A percentile compares a stretch with the other conserved stretches of the same genome.
Conservation (phyloP, 2,888 invertebrate genomes). For the Pollenia griseotomentosa region DNA sequence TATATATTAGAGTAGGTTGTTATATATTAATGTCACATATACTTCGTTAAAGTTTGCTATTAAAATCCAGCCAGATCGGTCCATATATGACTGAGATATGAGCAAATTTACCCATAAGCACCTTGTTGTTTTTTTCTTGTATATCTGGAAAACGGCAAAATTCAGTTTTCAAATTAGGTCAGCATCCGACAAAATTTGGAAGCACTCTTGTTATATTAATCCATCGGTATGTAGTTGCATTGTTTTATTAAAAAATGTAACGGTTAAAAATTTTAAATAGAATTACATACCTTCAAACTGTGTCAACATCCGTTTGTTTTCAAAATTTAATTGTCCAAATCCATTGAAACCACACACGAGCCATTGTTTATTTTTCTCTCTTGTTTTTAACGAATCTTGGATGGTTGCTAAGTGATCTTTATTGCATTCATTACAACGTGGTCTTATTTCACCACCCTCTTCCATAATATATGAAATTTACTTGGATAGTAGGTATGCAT, state of each 20-base stretch:
- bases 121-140: too few species aligned
- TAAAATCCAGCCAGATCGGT: too few species aligned
- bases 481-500: background rate
- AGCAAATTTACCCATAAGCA: too few species aligned
- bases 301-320: slow-evolving; percentile 73
- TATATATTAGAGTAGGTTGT: too few species aligned
- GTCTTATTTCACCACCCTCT: slow-evolving; percentile 55
- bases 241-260: too few species aligned
- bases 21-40: too few species aligned
- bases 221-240: background rate
- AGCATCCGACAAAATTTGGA: too few species aligned
- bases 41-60: too few species aligned
- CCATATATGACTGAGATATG: too few species aligned
- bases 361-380: slow-evolving; percentile 68
- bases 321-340: slow-evolving; percentile 80
- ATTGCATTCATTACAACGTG: slow-evolving; percentile 27
- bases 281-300: slow-evolving; percentile 69
- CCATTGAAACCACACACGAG: slow-evolving; percentile 81
- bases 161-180: too few species aligned
- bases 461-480: slow-evolving; percentile 39
- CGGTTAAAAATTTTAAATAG: background rate
- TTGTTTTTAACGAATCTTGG: slow-evolving; percentile 39
- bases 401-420: slow-evolving; percentile 71
- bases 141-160: too few species aligned
- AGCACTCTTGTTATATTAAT: too few species aligned